Evolutionary conservation across 2,113 vertebrate species (phyloP).

Genomic region (Rhabdomys dilectus): DNA sequence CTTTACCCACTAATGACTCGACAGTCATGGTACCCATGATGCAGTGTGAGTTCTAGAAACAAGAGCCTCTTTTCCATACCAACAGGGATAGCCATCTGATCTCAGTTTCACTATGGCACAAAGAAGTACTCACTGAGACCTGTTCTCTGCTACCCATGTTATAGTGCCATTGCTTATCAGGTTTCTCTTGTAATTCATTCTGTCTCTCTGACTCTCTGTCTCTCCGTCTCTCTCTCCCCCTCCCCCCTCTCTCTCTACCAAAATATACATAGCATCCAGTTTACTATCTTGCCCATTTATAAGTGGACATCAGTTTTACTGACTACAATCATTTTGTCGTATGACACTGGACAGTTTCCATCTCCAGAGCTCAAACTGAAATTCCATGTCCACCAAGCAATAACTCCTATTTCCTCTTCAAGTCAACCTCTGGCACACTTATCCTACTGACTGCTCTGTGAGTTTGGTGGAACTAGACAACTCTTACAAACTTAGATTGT

Average conservation of each 20-base stretch:
- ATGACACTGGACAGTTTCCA: not conserved
- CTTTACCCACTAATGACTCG: constrained; percentile 41
- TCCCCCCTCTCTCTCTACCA: not conserved
- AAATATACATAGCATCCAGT: not conserved
- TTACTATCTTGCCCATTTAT: not conserved
- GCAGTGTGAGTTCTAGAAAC: not conserved
- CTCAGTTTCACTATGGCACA: constrained; percentile 57
- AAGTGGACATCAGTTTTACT: not conserved
- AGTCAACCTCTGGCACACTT: not conserved
- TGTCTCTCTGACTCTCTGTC: not conserved
- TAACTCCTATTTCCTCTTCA: not conserved
- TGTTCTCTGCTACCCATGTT: not conserved
- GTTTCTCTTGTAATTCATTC: not conserved
- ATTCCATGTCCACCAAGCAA: not conserved
- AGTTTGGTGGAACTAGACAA: not conserved
- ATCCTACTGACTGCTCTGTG: not conserved
- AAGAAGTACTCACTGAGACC: not conserved
- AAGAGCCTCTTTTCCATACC: constrained; percentile 59
- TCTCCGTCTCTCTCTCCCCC: no score
- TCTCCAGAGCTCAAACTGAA: not conserved
- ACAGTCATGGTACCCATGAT: not conserved
- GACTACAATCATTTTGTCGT: not conserved
- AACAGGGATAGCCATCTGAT: constrained; percentile 40
- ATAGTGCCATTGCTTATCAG: not conserved
- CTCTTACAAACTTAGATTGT: not conserved